Base-by-base conservation (phyloP, 2,113 vertebrate species). In the Neogobius melanostomus region DNA sequence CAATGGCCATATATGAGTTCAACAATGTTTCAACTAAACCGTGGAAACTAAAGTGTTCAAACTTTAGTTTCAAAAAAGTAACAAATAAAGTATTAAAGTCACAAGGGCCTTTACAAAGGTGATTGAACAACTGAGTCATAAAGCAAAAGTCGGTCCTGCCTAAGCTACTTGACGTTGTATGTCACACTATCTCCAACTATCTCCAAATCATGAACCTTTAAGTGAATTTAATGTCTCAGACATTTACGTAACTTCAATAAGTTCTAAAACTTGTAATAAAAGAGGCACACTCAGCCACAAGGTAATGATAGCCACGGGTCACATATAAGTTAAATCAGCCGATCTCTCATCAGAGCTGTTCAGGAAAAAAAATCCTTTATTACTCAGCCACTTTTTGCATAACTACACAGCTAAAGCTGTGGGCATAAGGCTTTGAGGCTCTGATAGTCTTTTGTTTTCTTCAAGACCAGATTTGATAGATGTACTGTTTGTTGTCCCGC, bases 321-420 rank as follows among this genome's bases (percentile, higher is more conserved):
- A 66, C 62, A 6, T 54, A 61, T 56, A 44, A 75, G 76, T 75
- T 69, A 77, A 72, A 72, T 81, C 78, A 76, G 56, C 28, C 1
- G 61, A 59, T 76, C 75, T 71, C 69, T 83, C 49, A n/a, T 69
- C 83, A 78, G 71, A 42, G 17, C 54, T 70, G 78, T 73, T 77
- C 77, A 76, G 82, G 79, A 84, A 84, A 73, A n/a, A 57, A 80
- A 86, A 87, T 78, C 71, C 80, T 82, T 84, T 74, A 85, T 85
- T 88, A 85, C 66, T 68, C 66, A 43, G 16, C 16, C 16, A 66
- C 63, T 69, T 84, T 80, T 77, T 82, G 47, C 76, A 54, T 72
- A 79, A 68, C 82, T 70, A 72, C 82, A 63, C 0, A 60, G 70
- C 71, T 70, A 71, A 63, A 83, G 84, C 69, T 6, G 67, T 6